Conservation (phyloP, 1,140 invertebrate genomes). For the Lordiphosa collinella region DNA sequence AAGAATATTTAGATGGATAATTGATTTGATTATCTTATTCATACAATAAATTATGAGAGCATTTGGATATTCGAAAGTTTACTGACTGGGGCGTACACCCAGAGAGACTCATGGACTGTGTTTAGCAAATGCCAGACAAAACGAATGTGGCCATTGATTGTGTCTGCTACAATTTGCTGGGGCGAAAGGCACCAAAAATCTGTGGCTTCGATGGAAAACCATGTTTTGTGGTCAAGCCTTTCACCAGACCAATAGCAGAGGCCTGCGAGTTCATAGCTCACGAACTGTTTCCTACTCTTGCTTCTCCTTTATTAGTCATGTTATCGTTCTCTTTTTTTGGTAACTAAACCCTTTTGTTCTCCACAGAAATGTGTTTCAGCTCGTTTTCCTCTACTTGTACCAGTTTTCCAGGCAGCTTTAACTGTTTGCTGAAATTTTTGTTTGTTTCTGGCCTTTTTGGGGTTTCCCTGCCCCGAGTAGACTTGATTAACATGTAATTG, state of each 20-base stretch:
- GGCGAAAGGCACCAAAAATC: constrained; percentile 38
- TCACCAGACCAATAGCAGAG: constrained; percentile 23
- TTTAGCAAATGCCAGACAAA: constrained; percentile 17
- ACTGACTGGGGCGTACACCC: constrained; percentile 2
- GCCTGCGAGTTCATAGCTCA: constrained; percentile 37
- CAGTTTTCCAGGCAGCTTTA: background rate
- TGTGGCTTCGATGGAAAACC: constrained; percentile 25
- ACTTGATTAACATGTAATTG: background rate
- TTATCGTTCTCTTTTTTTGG: constrained; percentile 28
- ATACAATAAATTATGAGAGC: constrained; percentile 7
- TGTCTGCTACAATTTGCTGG: constrained; percentile 30
- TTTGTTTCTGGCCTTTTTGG: constrained; percentile 22
- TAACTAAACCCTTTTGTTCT: constrained; percentile 8
- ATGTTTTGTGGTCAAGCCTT: constrained; percentile 49
- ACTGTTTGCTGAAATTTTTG: background rate
- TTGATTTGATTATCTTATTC: constrained; percentile 9
- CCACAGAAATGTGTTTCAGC: constrained; percentile 8
- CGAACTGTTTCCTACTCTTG: constrained; percentile 13
- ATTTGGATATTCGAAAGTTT: constrained; percentile 22
- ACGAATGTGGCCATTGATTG: constrained; percentile 18
- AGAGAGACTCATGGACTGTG: background rate
- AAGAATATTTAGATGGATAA: background rate
- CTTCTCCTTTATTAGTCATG: constrained; percentile 15
- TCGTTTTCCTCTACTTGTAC: constrained; percentile 8
- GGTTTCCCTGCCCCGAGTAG: constrained; percentile 19